Evolutionary conservation across 1,140 invertebrate genomes (phyloP).

Genomic region (Hyles euphorbiae): DNA sequence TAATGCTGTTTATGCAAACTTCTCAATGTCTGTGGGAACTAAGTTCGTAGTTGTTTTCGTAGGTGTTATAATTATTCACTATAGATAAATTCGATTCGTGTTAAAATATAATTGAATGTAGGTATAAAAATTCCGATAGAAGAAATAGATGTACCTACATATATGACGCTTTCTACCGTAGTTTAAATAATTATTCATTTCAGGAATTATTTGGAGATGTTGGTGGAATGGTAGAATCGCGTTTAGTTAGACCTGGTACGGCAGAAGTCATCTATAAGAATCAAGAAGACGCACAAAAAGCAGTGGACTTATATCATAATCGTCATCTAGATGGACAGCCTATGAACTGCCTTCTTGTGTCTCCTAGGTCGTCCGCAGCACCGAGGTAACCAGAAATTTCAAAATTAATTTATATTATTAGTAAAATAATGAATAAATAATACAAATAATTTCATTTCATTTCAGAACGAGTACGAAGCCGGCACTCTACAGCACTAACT

Average conservation of each 20-base stretch:
- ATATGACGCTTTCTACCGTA: no score
- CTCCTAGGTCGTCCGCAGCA: constrained; percentile 37
- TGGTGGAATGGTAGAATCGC: constrained; percentile 88
- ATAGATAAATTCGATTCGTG: no score
- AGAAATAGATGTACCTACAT: no score
- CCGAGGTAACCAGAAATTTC: constrained; percentile 27
- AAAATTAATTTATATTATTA: no score
- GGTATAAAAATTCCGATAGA: no score
- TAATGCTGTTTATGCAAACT: no score
- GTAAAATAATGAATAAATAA: no score
- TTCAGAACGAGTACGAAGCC: constrained; percentile 54
- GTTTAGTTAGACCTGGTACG: constrained; percentile 88
- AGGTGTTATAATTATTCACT: no score
- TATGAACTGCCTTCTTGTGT: constrained; percentile 65
- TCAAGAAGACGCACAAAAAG: constrained; percentile 89
- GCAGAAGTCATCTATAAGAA: constrained; percentile 94
- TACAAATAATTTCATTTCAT: constrained; percentile 24
- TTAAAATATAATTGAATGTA: no score
- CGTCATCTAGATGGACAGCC: constrained; percentile 78
- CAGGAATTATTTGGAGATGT: constrained; percentile 95
- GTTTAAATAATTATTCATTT: constrained; percentile 20
- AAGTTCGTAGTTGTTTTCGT: no score
- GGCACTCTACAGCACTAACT: constrained; percentile 64
- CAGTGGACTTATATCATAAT: constrained; percentile 94
- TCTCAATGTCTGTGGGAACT: no score